Conservation (phyloP, 2,113 vertebrate species). For the Mirza zaza region DNA sequence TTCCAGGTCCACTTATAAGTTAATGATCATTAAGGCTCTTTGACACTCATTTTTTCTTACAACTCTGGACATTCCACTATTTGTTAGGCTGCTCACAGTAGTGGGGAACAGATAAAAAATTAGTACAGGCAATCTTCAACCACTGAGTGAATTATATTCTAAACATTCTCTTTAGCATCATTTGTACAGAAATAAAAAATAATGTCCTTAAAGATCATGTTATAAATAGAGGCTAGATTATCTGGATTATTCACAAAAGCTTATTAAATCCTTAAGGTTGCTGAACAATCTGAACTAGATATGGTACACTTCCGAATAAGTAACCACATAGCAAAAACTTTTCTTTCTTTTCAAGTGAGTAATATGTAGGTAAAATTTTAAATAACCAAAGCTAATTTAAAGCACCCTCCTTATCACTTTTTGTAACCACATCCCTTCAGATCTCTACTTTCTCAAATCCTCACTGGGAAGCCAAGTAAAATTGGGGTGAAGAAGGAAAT, state of each 20-base stretch:
- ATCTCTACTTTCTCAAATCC: background rate
- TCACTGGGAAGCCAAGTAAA: background rate
- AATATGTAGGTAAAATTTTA: background rate
- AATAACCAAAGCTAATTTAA: background rate
- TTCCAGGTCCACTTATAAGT: background rate
- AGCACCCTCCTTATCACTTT: background rate
- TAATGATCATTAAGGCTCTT: background rate
- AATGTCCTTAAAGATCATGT: background rate
- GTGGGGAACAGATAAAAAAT: background rate
- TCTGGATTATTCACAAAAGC: background rate
- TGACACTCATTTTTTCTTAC: conserved; percentile 38
- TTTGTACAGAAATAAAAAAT: background rate
- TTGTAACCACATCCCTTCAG: background rate
- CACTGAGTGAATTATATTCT: background rate
- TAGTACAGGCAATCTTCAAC: background rate
- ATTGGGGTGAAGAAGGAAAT: background rate
- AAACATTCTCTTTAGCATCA: background rate
- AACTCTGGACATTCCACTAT: background rate
- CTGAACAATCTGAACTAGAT: background rate
- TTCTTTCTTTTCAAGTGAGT: background rate
- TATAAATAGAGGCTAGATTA: background rate
- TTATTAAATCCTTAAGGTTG: background rate
- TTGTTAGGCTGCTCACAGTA: background rate
- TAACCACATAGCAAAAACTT: background rate
- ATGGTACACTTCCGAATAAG: background rate